A percentile compares a stretch with the other conserved stretches of the same genome.
These are phyloP conservation scores for Hepsetus odoe DNA, from an alignment of 2,113 vertebrate genomes.

Conservation along the genomic window DNA sequence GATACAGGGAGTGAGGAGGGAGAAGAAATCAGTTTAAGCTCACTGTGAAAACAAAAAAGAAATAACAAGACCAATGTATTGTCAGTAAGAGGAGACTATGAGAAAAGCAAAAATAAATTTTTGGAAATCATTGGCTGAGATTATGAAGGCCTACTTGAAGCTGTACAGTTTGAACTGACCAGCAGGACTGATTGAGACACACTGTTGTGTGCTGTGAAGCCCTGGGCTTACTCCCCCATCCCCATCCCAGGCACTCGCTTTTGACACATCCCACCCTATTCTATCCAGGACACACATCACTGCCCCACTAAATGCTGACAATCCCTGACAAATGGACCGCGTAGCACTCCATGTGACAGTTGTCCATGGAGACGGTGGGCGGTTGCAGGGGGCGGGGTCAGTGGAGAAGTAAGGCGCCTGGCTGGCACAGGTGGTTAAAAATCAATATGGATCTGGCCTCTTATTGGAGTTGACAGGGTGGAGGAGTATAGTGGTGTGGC, in stretches of 20 bases:
- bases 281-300: conserved; percentile 77
- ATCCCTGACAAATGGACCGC: conserved; percentile 93
- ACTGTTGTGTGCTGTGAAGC: conserved; percentile 37
- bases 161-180: no score
- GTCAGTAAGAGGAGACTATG: no score
- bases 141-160: no score
- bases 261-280: conserved; percentile 56
- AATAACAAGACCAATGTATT: neutral
- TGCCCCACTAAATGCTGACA: conserved; percentile 87
- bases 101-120: no score
- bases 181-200: conserved; percentile 18
- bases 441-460: conserved; percentile 60
- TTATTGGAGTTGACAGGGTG: conserved; percentile 57
- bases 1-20: neutral
- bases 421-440: conserved; percentile 76
- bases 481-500: conserved; percentile 62
- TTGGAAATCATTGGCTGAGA: neutral
- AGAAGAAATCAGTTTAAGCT: neutral
- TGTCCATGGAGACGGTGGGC: conserved; percentile 79
- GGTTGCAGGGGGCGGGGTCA: conserved; percentile 59
- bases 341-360: conserved; percentile 77
- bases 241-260: conserved; percentile 57
- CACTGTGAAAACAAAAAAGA: no score
- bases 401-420: conserved; percentile 65
- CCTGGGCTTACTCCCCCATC: conserved; percentile 57